These are phyloP conservation scores for Sinodicranocentrus sp. DNA, from an alignment of 2,888 invertebrate species.

Conservation along the genomic window DNA sequence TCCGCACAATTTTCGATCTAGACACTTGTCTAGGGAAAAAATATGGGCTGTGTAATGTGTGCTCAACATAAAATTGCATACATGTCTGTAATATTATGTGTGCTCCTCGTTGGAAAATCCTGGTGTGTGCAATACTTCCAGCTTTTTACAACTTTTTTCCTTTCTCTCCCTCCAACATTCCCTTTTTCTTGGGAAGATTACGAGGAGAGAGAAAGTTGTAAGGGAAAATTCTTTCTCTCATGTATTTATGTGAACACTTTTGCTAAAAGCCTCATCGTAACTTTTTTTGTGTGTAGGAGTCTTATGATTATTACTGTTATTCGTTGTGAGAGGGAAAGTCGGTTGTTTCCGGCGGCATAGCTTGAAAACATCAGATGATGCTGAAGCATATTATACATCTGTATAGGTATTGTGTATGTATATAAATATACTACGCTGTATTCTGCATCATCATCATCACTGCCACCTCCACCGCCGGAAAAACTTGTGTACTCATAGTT, in stretches of 20 bases:
- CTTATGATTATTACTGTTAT: constrained; percentile 60
- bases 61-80: constrained; percentile 52
- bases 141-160: background rate
- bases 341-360: constrained; percentile 54
- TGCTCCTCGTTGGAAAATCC: background rate
- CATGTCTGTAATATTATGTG: background rate
- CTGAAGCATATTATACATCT: too few relatives aligned
- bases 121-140: too few relatives aligned
- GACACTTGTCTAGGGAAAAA: too few relatives aligned
- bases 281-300: constrained; percentile 8
- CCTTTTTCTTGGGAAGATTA: constrained; percentile 10
- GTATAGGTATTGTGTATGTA: too few relatives aligned
- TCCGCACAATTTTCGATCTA: too few relatives aligned
- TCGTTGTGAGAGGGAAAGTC: constrained; percentile 42
- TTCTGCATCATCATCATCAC: constrained; percentile 40
- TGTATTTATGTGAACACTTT: constrained; percentile 32
- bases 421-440: too few relatives aligned
- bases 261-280: background rate
- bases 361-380: constrained; percentile 1
- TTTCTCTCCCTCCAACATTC: background rate
- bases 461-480: background rate
- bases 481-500: background rate
- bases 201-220: background rate
- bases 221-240: constrained; percentile 7
- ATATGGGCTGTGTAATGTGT: too few relatives aligned